phyloP scores from a whole-genome alignment of 2,113 vertebrate genomes.

The Xyrauchen texanus region DNA sequence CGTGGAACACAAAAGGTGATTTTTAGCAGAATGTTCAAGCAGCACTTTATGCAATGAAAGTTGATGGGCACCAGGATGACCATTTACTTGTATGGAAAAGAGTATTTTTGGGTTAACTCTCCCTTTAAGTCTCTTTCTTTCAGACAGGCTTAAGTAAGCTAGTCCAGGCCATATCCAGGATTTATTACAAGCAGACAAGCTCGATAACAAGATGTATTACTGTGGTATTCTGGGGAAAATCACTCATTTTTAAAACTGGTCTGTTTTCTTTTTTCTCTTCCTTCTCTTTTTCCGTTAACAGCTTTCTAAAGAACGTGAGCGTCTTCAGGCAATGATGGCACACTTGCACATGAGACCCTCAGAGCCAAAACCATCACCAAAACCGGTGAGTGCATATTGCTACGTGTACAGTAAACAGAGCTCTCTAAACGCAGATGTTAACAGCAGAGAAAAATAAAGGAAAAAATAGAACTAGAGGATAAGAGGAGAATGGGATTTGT shows the following conservation, averaged over 20 bases:
- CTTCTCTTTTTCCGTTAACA: constrained; percentile 78
- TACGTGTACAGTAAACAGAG: constrained; percentile 91
- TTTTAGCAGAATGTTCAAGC: too few species aligned
- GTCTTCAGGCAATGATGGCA: constrained; percentile 99
- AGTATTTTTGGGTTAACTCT: too few species aligned
- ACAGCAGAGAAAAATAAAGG: constrained; percentile 48
- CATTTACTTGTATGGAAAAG: too few species aligned
- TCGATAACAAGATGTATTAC: constrained; percentile 67
- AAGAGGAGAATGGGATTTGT: constrained; percentile 82
- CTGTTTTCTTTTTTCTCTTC: constrained; percentile 64
- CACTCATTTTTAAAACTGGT: constrained; percentile 83
- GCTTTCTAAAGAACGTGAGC: constrained; percentile 99
- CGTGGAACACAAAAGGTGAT: too few species aligned
- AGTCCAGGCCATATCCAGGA: constrained; percentile 71
- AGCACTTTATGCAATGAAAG: too few species aligned
- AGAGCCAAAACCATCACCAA: constrained; percentile 99
- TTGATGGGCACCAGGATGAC: too few species aligned
- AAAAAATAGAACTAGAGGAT: constrained; percentile 63
- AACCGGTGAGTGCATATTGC: constrained; percentile 99
- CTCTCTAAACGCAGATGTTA: constrained; percentile 79
- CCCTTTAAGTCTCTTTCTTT: too few species aligned
- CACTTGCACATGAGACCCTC: constrained; percentile 99
- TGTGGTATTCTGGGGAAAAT: constrained; percentile 79
- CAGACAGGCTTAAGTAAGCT: too few species aligned
- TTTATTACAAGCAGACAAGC: constrained; percentile 77